Evolutionary conservation across 1,140 invertebrate genomes (phyloP).

Genomic region (roundworm (Caenorhabditis elegans)): WBcel235 BX284606.5:2093501-2094000

Average conservation of each 20-base stretch:
- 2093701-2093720: slow-evolving; percentile 34
- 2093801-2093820: neutral
- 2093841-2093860: slow-evolving; percentile 33
- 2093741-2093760: neutral
- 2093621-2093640: slow-evolving; percentile 24
- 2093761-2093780: slow-evolving; percentile 16
- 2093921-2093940: slow-evolving; percentile 35
- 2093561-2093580: slow-evolving; percentile 24
- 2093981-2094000: slow-evolving; percentile 44
- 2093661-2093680: slow-evolving; percentile 44
- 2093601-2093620: slow-evolving; percentile 22
- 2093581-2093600: slow-evolving; percentile 29
- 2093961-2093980: neutral
- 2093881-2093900: slow-evolving; percentile 34
- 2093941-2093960: slow-evolving; percentile 11
- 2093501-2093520: neutral
- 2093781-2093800: neutral
- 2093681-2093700: slow-evolving; percentile 28
- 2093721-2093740: neutral
- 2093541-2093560: slow-evolving; percentile 38
- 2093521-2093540: slow-evolving; percentile 26
- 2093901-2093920: slow-evolving; percentile 33
- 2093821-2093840: neutral
- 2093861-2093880: slow-evolving; percentile 28
- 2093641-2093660: slow-evolving; percentile 43